Conservation (phyloP, 2,113 vertebrate species). For the Martes martes region DNA sequence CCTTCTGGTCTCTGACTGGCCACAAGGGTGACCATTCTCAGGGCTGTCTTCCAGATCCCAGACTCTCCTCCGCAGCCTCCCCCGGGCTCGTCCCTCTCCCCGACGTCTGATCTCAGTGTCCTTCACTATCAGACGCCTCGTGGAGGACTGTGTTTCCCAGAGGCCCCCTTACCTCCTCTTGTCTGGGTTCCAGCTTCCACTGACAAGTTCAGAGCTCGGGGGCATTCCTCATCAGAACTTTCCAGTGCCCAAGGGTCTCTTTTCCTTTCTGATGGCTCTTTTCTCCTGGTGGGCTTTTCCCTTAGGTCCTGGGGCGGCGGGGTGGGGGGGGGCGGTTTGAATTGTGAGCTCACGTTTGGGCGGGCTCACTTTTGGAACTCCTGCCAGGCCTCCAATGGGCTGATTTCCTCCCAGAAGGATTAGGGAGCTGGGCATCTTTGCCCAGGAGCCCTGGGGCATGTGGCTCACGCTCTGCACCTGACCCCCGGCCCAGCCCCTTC, state of each 20-base stretch:
- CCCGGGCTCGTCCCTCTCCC: rapidly evolving
- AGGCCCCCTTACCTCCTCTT: background rate
- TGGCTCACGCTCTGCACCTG: rapidly evolving
- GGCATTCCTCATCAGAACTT: rapidly evolving
- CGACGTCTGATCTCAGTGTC: rapidly evolving
- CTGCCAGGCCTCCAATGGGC: background rate
- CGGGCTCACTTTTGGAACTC: background rate
- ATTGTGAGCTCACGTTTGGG: rapidly evolving
- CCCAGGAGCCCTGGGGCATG: background rate
- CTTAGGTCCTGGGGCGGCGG: background rate
- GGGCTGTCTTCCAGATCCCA: background rate
- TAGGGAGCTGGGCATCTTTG: background rate
- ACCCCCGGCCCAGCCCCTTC: background rate
- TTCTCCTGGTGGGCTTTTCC: background rate
- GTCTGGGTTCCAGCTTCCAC: background rate
- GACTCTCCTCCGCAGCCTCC: background rate
- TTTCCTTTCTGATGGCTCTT: background rate
- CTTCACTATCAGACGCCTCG: rapidly evolving
- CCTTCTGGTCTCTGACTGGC: background rate
- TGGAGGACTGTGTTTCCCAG: rapidly evolving
- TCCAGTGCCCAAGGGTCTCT: rapidly evolving
- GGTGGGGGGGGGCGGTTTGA: background rate
- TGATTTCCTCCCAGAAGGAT: background rate
- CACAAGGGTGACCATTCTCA: rapidly evolving
- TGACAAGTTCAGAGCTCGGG: rapidly evolving